Evolutionary conservation across 2,888 invertebrate genomes (phyloP).

Genomic region (Amphipoea oculea): DNA sequence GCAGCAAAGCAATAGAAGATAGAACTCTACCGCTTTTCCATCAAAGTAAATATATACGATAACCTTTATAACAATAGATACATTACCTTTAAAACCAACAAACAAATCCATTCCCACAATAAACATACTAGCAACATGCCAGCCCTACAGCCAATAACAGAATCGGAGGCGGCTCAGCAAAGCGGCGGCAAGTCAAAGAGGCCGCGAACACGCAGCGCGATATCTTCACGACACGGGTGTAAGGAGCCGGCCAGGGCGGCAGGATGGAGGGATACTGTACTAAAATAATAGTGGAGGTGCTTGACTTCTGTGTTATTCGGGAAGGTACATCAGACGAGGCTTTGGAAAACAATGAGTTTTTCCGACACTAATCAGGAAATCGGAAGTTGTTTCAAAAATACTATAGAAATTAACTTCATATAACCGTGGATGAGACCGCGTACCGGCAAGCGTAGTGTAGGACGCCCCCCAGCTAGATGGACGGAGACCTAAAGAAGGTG

Average conservation of each 20-base stretch:
- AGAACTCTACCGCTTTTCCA: background rate
- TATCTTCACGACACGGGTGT: slow-evolving; percentile 73
- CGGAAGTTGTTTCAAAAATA: too few relatives aligned
- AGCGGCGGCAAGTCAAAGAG: slow-evolving; percentile 77
- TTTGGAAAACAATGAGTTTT: background rate
- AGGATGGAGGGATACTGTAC: slow-evolving; percentile 24
- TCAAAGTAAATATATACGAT: background rate
- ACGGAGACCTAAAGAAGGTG: too few relatives aligned
- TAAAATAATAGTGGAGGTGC: slow-evolving; percentile 34
- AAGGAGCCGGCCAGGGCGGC: slow-evolving; percentile 49
- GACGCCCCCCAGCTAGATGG: too few relatives aligned
- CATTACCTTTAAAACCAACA: background rate
- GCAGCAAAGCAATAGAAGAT: too few relatives aligned
- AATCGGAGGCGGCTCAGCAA: slow-evolving; percentile 78
- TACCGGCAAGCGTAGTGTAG: too few relatives aligned
- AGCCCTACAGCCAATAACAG: slow-evolving; percentile 82
- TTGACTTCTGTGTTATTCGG: slow-evolving; percentile 26
- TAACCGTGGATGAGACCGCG: background rate
- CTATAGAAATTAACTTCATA: background rate
- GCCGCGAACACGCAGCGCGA: slow-evolving; percentile 76
- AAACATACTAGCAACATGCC: slow-evolving; percentile 43
- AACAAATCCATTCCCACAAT: background rate
- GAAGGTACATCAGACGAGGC: background rate
- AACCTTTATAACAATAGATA: background rate
- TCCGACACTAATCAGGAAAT: background rate